Evolutionary conservation across 2,888 invertebrate genomes (phyloP).

Genomic region (Diarsia brunnea): DNA sequence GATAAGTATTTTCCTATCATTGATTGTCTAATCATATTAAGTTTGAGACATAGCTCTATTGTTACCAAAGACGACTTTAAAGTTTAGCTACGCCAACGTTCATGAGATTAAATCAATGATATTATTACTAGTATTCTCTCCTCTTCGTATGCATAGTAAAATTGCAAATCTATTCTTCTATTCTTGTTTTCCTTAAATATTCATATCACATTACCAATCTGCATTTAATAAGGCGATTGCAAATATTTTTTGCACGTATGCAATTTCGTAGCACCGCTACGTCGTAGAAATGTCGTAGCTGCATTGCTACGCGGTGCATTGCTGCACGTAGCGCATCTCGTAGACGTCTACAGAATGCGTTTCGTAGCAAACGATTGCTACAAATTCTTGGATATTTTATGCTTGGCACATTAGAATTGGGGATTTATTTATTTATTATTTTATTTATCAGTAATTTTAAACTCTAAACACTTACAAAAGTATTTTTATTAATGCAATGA

Average conservation of each 20-base stretch:
- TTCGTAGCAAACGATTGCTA: constrained; percentile 68
- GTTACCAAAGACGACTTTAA: not conserved
- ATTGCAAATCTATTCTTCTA: not conserved
- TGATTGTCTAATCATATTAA: not conserved
- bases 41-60: not conserved
- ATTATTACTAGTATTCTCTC: not conserved
- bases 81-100: not conserved
- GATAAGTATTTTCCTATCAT: not conserved
- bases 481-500: not conserved
- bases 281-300: constrained; percentile 84
- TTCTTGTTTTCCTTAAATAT: not conserved
- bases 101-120: not conserved
- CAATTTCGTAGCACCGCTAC: constrained; percentile 87
- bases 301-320: constrained; percentile 88
- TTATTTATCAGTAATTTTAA: not conserved
- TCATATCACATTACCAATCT: not conserved
- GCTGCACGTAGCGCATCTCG: constrained; percentile 82
- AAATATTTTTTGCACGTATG: constrained; percentile 80
- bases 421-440: not conserved
- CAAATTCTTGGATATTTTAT: constrained; percentile 16
- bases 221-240: constrained; percentile 55
- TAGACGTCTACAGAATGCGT: constrained; percentile 71
- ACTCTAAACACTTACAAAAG: not conserved
- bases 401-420: not conserved
- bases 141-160: not conserved